phyloP scores from a whole-genome alignment of 2,888 invertebrate species.

The Taphrorychus bicolor region DNA sequence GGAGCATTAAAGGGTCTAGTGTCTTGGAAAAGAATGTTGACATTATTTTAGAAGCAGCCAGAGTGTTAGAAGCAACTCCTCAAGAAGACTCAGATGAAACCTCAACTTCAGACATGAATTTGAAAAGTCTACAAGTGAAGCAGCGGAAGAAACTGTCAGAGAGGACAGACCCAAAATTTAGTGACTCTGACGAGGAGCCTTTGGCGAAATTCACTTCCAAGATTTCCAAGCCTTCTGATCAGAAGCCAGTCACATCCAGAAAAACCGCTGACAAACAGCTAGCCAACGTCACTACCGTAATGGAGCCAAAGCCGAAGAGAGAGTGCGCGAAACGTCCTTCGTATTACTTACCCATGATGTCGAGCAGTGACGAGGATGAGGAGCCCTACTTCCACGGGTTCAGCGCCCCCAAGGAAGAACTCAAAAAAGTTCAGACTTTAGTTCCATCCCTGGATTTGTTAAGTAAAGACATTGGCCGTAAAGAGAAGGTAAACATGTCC shows the following conservation, averaged over 20 bases:
- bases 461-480: slow-evolving; percentile 56
- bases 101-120: slow-evolving; percentile 48
- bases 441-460: slow-evolving; percentile 55
- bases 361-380: slow-evolving; percentile 61
- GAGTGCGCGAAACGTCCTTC: slow-evolving; percentile 57
- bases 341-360: slow-evolving; percentile 56
- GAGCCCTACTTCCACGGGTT: slow-evolving; percentile 54
- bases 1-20: slow-evolving; percentile 2
- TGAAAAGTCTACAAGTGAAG: slow-evolving; percentile 43
- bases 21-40: slow-evolving; percentile 33
- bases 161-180: slow-evolving; percentile 57
- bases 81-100: slow-evolving; percentile 39
- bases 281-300: slow-evolving; percentile 16
- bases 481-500: slow-evolving; percentile 69
- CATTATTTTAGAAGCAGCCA: slow-evolving; percentile 35
- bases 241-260: slow-evolving; percentile 1
- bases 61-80: slow-evolving; percentile 23
- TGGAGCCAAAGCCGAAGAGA: slow-evolving; percentile 54
- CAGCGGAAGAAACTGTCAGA: slow-evolving; percentile 47
- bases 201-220: slow-evolving; percentile 63
- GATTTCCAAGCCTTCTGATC: slow-evolving; percentile 28
- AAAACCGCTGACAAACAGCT: slow-evolving; percentile 21
- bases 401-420: slow-evolving; percentile 38
- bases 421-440: slow-evolving; percentile 37
- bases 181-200: slow-evolving; percentile 73